Evolutionary conservation across 2,888 invertebrate genomes (phyloP).

Genomic region (Tipula helvola): DNA sequence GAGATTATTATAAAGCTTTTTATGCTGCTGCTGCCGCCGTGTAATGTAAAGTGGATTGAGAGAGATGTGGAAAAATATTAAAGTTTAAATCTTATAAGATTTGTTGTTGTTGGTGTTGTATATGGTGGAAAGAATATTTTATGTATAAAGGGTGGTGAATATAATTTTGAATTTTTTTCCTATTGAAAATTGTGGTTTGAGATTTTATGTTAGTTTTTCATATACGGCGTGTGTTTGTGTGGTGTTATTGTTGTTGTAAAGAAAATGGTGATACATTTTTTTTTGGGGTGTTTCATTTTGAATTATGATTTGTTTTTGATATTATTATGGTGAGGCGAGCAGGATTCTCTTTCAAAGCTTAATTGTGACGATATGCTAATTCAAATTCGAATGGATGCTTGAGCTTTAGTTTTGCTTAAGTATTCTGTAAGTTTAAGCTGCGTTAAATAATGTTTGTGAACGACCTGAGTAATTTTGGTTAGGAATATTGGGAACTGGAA

Average conservation of each 20-base stretch:
- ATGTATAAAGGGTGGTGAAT: not conserved
- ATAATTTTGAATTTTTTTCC: not conserved
- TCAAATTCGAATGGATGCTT: too few relatives aligned
- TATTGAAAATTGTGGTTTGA: not conserved
- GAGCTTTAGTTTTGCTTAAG: too few relatives aligned
- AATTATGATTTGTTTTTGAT: not conserved
- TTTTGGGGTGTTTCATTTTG: not conserved
- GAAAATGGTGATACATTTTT: constrained; percentile 5
- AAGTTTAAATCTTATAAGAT: not conserved
- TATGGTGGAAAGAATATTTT: not conserved
- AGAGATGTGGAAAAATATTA: constrained; percentile 6
- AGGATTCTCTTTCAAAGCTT: not conserved
- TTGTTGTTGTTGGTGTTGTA: constrained; percentile 5
- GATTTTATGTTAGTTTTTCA: not conserved
- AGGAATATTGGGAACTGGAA: too few relatives aligned
- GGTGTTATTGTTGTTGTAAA: not conserved
- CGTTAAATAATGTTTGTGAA: too few relatives aligned
- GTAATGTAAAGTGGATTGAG: not conserved
- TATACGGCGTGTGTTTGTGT: not conserved
- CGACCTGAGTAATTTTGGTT: too few relatives aligned
- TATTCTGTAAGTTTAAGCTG: too few relatives aligned
- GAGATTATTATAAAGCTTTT: not conserved
- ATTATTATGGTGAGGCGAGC: not conserved
- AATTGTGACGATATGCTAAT: not conserved
- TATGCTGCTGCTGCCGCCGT: not conserved